Conservation (phyloP, 2,113 vertebrate species). For the Scolopax mira region DNA sequence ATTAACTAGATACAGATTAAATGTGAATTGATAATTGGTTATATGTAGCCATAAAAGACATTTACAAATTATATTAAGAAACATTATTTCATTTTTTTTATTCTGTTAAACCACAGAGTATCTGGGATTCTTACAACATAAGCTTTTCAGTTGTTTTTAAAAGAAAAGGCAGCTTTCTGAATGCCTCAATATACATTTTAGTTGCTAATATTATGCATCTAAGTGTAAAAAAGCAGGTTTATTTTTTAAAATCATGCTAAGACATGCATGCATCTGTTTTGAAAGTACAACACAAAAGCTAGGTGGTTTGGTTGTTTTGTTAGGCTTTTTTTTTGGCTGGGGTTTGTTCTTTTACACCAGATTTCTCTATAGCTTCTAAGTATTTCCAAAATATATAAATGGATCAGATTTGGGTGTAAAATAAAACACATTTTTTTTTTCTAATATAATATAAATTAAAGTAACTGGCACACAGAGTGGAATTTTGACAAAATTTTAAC, state of each 20-base stretch:
- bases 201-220: background rate
- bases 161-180: background rate
- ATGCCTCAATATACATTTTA: background rate
- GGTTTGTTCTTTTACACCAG: no score
- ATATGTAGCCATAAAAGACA: background rate
- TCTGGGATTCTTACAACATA: background rate
- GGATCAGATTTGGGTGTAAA: background rate
- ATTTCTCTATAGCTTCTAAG: background rate
- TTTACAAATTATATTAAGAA: background rate
- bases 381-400: background rate
- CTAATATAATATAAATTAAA: background rate
- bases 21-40: background rate
- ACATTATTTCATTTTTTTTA: background rate
- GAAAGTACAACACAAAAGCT: background rate
- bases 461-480: background rate
- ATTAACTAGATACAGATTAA: background rate
- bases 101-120: background rate
- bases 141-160: background rate
- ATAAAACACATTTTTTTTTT: background rate
- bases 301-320: background rate
- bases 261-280: background rate
- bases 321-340: background rate
- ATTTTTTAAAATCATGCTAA: background rate
- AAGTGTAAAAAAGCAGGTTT: background rate
- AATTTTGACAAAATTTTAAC: no score